Conservation (phyloP, 2,888 invertebrate genomes). For the Polietes domitor region DNA sequence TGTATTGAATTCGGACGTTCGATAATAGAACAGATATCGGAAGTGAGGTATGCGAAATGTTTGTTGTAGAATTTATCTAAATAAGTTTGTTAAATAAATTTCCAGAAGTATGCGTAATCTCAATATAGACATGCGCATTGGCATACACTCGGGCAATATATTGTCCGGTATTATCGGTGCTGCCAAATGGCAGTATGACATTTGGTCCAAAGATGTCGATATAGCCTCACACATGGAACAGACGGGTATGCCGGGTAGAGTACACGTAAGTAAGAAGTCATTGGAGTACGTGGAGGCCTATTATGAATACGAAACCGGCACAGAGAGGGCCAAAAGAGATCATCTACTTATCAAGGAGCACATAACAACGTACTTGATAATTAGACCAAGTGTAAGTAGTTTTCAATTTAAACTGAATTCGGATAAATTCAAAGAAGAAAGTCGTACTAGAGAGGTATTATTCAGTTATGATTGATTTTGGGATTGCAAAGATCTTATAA, state of each 20-base stretch:
- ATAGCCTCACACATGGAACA: constrained; percentile 98
- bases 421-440: too few relatives aligned
- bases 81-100: neutral
- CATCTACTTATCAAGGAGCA: constrained; percentile 84
- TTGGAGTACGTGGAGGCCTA: constrained; percentile 86
- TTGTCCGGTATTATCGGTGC: constrained; percentile 95
- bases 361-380: constrained; percentile 4
- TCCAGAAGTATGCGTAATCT: constrained; percentile 87
- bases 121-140: constrained; percentile 97
- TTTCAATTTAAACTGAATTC: neutral
- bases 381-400: constrained; percentile 20
- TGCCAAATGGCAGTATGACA: constrained; percentile 97
- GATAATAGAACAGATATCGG: constrained; percentile 95
- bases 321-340: constrained; percentile 86
- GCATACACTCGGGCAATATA: constrained; percentile 95
- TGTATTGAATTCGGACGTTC: constrained; percentile 94
- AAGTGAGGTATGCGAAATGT: constrained; percentile 83
- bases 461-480: too few relatives aligned
- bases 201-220: constrained; percentile 91
- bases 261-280: constrained; percentile 92
- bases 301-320: constrained; percentile 87
- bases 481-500: too few relatives aligned
- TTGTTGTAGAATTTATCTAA: neutral
- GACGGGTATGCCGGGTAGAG: constrained; percentile 93
- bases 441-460: too few relatives aligned